Evolutionary conservation across 2,113 vertebrate species (phyloP).

Genomic region (Notechis scutatus): DNA sequence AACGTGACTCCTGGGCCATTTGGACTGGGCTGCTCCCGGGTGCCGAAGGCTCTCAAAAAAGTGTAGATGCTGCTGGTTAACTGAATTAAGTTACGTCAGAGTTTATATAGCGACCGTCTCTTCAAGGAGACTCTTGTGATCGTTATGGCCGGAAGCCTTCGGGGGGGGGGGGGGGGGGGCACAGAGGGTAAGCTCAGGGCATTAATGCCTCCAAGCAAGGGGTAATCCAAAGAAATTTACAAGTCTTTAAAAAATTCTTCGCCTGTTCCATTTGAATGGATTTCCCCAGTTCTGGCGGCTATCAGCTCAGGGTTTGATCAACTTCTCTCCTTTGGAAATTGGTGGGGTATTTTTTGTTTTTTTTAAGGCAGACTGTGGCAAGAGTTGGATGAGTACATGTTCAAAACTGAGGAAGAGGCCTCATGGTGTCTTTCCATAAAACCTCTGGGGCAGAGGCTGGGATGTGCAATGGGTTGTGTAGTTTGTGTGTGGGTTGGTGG

Average conservation of each 20-base stretch:
- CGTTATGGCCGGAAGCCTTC: neutral
- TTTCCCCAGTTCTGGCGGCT: neutral
- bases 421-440: neutral
- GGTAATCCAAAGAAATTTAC: neutral
- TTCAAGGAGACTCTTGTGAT: neutral
- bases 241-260: neutral
- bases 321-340: neutral
- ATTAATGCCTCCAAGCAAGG: neutral
- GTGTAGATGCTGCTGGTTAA: neutral
- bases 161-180: fast-evolving
- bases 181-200: neutral
- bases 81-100: fast-evolving
- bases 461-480: too few species aligned
- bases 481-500: too few species aligned
- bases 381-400: neutral
- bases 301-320: neutral
- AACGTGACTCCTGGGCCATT: neutral
- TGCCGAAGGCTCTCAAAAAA: neutral
- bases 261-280: neutral
- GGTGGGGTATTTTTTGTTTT: neutral
- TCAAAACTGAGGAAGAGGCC: neutral
- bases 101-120: neutral
- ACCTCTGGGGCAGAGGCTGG: neutral
- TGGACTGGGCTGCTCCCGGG: neutral
- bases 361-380: neutral